Percentiles rank a stretch among this genome's conserved stretches.
Evolutionary conservation across 2,113 vertebrate species (phyloP).

Genomic region (Aphelocoma coerulescens): DNA sequence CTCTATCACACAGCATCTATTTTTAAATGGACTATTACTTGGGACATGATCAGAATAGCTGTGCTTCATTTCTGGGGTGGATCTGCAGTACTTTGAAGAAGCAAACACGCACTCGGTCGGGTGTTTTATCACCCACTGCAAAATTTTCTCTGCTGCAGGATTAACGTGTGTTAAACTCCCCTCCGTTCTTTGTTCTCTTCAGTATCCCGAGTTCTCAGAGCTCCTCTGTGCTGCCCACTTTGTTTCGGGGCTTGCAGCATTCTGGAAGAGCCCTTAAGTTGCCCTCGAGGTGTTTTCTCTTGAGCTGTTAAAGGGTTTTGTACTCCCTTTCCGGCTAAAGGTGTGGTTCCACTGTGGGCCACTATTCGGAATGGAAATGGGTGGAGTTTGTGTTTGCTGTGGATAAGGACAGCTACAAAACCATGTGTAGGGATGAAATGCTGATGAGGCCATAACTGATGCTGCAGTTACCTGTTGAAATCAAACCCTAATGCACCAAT

Average conservation of each 20-base stretch:
- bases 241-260: background rate
- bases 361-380: accelerated
- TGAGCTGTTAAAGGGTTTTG: background rate
- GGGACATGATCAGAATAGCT: background rate
- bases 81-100: background rate
- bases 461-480: background rate
- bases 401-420: background rate
- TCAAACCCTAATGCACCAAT: background rate
- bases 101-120: background rate
- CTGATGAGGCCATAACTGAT: background rate
- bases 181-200: background rate
- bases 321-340: background rate
- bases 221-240: background rate
- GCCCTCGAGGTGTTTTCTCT: background rate
- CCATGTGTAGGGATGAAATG: background rate
- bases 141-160: background rate
- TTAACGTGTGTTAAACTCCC: background rate
- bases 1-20: background rate
- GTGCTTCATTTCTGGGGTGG: background rate
- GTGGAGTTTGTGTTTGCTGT: background rate
- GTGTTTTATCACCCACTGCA: background rate
- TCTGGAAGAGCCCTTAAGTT: background rate
- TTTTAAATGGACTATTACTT: background rate
- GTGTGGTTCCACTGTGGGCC: background rate
- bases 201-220: background rate